Evolutionary conservation across 2,888 invertebrate genomes (phyloP).

Genomic region (Pterostichus madidus): DNA sequence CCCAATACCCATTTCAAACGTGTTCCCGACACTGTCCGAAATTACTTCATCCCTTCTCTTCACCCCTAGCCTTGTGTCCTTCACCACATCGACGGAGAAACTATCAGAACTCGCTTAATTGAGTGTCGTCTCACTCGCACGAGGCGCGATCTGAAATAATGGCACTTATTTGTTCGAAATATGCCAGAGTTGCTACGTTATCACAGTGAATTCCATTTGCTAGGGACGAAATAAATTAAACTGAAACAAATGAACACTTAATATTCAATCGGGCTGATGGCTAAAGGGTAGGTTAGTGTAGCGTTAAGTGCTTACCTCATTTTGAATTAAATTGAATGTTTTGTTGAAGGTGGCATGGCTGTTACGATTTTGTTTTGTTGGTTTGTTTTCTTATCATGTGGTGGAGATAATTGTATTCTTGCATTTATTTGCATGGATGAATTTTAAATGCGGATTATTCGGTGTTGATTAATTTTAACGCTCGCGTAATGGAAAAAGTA

Average conservation of each 20-base stretch:
- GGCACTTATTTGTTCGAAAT: conserved; percentile 49
- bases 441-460: conserved; percentile 24
- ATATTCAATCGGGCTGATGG: conserved; percentile 30
- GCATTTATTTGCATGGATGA: conserved; percentile 43
- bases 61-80: neutral
- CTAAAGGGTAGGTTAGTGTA: conserved; percentile 9
- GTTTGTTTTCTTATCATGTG: conserved; percentile 20
- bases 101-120: conserved; percentile 42
- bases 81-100: neutral
- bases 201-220: conserved; percentile 32
- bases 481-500: conserved; percentile 1
- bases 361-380: conserved; percentile 6
- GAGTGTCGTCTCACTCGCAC: conserved; percentile 35
- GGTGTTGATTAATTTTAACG: conserved; percentile 7
- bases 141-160: conserved; percentile 24
- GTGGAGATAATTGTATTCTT: conserved; percentile 22
- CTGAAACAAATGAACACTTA: conserved; percentile 51
- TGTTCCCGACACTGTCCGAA: conserved; percentile 36
- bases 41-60: neutral
- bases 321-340: conserved; percentile 26
- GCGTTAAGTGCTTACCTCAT: conserved; percentile 39
- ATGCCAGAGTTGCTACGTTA: conserved; percentile 35
- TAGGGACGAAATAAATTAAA: conserved; percentile 41
- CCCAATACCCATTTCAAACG: neutral
- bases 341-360: neutral